Percentiles rank a stretch among this genome's conserved stretches.
These are phyloP conservation scores for Siniperca undulata DNA, from an alignment of 2,797 vertebrate genomes.

Conservation along the genomic window DNA sequence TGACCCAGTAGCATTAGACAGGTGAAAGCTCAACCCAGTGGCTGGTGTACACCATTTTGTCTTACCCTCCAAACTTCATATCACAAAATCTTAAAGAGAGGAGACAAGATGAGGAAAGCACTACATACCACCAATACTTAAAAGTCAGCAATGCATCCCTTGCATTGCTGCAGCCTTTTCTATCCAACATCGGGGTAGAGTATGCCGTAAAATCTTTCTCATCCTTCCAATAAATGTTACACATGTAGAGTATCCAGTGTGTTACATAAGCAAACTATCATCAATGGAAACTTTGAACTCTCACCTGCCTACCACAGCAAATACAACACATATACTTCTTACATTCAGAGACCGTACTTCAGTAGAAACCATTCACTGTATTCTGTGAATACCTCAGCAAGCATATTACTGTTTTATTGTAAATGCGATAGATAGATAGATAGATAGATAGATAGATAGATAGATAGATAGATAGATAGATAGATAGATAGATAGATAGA, in stretches of 20 bases:
- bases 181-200: conserved; percentile 29
- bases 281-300: conserved; percentile 63
- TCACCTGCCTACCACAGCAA: conserved; percentile 76
- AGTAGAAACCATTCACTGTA: conserved; percentile 84
- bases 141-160: conserved; percentile 29
- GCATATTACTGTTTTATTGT: conserved; percentile 81
- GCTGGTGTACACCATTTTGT: conserved; percentile 55
- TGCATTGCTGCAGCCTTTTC: conserved; percentile 47
- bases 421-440: conserved; percentile 74
- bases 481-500: conserved; percentile 72
- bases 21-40: conserved; percentile 76
- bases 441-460: conserved; percentile 68
- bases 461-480: conserved; percentile 64
- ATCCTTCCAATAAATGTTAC: conserved; percentile 51
- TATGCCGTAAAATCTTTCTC: conserved; percentile 26
- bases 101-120: conserved; percentile 52
- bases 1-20: conserved; percentile 84
- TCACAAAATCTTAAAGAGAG: conserved; percentile 53
- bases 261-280: conserved; percentile 38
- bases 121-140: conserved; percentile 22
- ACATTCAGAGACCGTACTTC: conserved; percentile 79
- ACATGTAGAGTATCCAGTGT: conserved; percentile 31
- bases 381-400: conserved; percentile 90
- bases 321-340: conserved; percentile 66
- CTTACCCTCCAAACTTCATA: conserved; percentile 61